Percentiles rank a stretch among this genome's conserved stretches.
phyloP scores from a whole-genome alignment of 23 tunicate species.

The Halocynthia roretzi region DNA sequence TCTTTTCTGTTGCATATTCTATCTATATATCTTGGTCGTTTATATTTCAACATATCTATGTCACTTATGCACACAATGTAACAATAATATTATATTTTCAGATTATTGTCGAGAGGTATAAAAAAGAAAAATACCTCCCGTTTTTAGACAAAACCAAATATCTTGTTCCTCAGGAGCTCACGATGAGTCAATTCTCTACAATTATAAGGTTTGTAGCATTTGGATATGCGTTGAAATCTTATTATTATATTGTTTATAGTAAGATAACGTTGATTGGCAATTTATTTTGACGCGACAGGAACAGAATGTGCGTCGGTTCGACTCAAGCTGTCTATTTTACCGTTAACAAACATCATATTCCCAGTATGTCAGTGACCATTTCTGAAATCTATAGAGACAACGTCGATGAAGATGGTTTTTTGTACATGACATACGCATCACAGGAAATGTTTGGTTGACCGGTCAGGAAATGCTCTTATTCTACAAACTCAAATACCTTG shows the following conservation, averaged over 20 bases:
- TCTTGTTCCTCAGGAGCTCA: slow-evolving; percentile 88
- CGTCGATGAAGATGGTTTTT: slow-evolving; percentile 71
- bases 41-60: not conserved
- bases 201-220: slow-evolving; percentile 38
- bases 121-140: slow-evolving; percentile 75
- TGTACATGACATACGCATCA: slow-evolving; percentile 77
- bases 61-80: not conserved
- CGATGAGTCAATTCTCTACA: slow-evolving; percentile 62
- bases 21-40: not conserved
- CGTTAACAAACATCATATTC: slow-evolving; percentile 46
- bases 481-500: too few relatives aligned
- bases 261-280: too few relatives aligned
- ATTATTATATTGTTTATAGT: too few relatives aligned
- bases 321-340: slow-evolving; percentile 61
- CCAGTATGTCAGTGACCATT: slow-evolving; percentile 60
- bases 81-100: slow-evolving; percentile 4
- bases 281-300: slow-evolving; percentile 11
- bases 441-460: slow-evolving; percentile 77
- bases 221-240: too few relatives aligned
- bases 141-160: slow-evolving; percentile 64
- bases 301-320: slow-evolving; percentile 49
- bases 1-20: not conserved
- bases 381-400: slow-evolving; percentile 62
- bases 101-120: slow-evolving; percentile 77
- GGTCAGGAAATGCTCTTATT: too few relatives aligned